Evolutionary conservation across 2,113 vertebrate species (phyloP).

Genomic region (Gnathonemus longibarbis): DNA sequence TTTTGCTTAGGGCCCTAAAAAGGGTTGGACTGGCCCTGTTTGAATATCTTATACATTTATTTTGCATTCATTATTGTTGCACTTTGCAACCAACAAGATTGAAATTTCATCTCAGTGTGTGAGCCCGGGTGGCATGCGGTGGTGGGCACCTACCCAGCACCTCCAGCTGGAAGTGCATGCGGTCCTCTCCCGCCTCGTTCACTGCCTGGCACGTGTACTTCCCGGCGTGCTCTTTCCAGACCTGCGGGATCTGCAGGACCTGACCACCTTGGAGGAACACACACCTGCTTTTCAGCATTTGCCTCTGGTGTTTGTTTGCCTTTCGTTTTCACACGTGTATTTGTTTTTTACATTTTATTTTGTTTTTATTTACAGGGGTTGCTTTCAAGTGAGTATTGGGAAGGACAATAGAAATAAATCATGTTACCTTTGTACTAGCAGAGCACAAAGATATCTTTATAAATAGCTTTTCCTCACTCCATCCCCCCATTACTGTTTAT

Average conservation of each 20-base stretch:
- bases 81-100: background rate
- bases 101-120: background rate
- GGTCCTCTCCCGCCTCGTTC: slow-evolving; percentile 74
- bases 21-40: background rate
- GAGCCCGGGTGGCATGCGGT: background rate
- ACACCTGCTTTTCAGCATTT: background rate
- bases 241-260: slow-evolving; percentile 69
- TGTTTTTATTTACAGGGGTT: background rate
- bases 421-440: background rate
- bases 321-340: background rate
- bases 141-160: slow-evolving; percentile 66
- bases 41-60: background rate
- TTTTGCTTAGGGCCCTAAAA: background rate
- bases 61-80: background rate
- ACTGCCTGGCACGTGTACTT: slow-evolving; percentile 75
- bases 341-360: background rate
- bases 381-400: background rate
- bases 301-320: background rate
- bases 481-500: background rate
- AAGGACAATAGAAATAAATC: background rate
- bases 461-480: background rate
- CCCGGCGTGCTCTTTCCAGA: slow-evolving; percentile 65
- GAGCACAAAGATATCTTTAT: background rate
- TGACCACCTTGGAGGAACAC: slow-evolving; percentile 65
- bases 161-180: slow-evolving; percentile 74